Base-by-base conservation (phyloP, 2,113 vertebrate species). In the Martes martes region DNA sequence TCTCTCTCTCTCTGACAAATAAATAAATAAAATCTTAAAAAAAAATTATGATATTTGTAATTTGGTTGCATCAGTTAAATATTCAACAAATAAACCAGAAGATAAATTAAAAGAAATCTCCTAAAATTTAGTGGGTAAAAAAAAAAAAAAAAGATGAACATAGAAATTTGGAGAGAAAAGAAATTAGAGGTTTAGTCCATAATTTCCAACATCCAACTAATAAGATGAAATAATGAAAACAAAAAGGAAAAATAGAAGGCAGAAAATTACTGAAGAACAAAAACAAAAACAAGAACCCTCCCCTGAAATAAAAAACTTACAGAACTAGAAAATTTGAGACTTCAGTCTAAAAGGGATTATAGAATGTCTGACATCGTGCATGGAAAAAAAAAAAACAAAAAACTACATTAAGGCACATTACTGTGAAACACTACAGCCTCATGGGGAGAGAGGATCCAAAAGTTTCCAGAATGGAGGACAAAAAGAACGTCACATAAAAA, bases 401-500 rank as follows among this genome's bases (percentile, higher is more conserved):
- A 84, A 59, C 31, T 4, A 31, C 39, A 28, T 69, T 28, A 80
- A 94, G 45, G 11, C 2, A 57, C 1, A 65, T 36, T 42, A 57
- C 11, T 47, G 16, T 42, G 42, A 79, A 87, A 63, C 18, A 71
- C 2, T 4, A 71, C 1, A 61, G 8, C 23, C 31, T 73, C 14
- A 15, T 16, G 33, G 14, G 16, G 13, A 31, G 10, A 33, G 2
- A n/a, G 0, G 31, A 33, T 52, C 4, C 0, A 52, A 52, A 73
- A 24, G 2, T 19, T 79, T 78, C 47, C 33, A 74, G 14, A 85
- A 57, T 80, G 50, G 21, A 6, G 2, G 1, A 21, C 76, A 33
- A 24, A 95, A 61, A 31, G 23, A 4, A 67, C 4, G 6, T 81
- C 42, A 52, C 31, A 50, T 47, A 67, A 81, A 81, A 42, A 61